Conservation (phyloP, 2,888 invertebrate genomes). For the Watsonalla cultraria region DNA sequence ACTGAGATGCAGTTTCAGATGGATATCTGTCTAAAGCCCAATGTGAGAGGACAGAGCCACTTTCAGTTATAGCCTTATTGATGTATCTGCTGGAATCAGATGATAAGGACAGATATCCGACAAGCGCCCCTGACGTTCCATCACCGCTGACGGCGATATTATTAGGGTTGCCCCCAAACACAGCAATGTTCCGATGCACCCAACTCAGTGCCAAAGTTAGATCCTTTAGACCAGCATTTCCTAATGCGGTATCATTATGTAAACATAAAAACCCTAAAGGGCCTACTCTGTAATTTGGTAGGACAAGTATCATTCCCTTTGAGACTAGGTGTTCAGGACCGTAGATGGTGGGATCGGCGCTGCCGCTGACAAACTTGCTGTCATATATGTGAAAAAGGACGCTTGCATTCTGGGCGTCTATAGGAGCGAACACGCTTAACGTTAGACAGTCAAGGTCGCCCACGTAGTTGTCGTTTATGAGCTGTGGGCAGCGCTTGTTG, state of each 20-base stretch:
- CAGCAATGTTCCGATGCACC: constrained; percentile 46
- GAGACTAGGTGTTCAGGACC: constrained; percentile 54
- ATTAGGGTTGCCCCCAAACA: constrained; percentile 54
- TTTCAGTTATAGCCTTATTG: constrained; percentile 57
- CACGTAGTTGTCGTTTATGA: constrained; percentile 22
- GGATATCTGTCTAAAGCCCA: constrained; percentile 58
- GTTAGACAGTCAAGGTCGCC: constrained; percentile 56
- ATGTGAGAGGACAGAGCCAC: constrained; percentile 52
- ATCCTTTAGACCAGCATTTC: constrained; percentile 64
- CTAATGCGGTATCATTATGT: constrained; percentile 48
- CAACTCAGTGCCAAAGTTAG: constrained; percentile 54
- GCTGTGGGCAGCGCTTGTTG: constrained; percentile 47
- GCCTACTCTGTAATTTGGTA: constrained; percentile 64
- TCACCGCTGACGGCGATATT: constrained; percentile 59
- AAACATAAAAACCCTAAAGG: constrained; percentile 61
- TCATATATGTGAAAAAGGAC: constrained; percentile 65
- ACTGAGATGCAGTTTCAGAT: constrained; percentile 29
- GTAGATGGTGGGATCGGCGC: constrained; percentile 51
- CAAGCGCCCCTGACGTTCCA: constrained; percentile 50
- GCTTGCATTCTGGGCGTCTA: constrained; percentile 25
- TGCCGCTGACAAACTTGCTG: constrained; percentile 47
- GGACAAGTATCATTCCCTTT: constrained; percentile 45
- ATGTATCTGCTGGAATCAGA: constrained; percentile 39
- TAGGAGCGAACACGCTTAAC: constrained; percentile 53
- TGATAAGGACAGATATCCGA: constrained; percentile 50